phyloP scores from a whole-genome alignment of 2,113 vertebrate genomes.

The Aegithalos caudatus region DNA sequence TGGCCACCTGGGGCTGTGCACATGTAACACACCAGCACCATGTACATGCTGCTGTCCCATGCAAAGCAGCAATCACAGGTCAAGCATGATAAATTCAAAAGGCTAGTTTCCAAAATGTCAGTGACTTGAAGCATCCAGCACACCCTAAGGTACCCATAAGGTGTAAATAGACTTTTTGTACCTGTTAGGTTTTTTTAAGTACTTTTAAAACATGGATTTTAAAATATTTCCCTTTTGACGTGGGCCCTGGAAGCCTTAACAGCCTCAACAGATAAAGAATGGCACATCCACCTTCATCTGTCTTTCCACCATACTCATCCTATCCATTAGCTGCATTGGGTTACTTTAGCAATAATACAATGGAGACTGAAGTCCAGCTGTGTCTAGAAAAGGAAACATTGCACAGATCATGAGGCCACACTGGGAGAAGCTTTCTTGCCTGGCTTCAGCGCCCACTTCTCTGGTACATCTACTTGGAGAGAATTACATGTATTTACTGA shows the following conservation, averaged over 20 bases:
- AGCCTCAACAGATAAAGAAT: not conserved
- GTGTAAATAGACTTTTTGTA: not conserved
- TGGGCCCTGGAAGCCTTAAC: not conserved
- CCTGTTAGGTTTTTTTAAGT: not conserved
- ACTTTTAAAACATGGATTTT: not conserved
- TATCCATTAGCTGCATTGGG: not conserved
- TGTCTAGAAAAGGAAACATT: not conserved
- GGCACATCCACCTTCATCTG: not conserved
- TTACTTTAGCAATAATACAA: not conserved
- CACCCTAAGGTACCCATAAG: not conserved
- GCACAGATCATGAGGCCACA: not conserved
- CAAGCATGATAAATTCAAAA: not conserved
- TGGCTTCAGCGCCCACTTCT: not conserved
- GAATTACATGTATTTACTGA: not conserved
- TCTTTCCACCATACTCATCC: not conserved
- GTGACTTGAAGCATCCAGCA: not conserved
- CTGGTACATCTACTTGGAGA: not conserved
- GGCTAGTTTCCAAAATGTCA: not conserved
- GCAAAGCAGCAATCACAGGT: not conserved
- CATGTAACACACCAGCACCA: fast-evolving
- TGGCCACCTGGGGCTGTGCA: not conserved
- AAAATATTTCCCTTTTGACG: not conserved
- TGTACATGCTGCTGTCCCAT: fast-evolving
- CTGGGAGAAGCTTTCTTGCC: not conserved
- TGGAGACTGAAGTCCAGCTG: not conserved